Evolutionary conservation across 2,797 vertebrate species (phyloP), one percentile per base, ranked within the genome.

Genomic region (Myotis pilosus): DNA sequence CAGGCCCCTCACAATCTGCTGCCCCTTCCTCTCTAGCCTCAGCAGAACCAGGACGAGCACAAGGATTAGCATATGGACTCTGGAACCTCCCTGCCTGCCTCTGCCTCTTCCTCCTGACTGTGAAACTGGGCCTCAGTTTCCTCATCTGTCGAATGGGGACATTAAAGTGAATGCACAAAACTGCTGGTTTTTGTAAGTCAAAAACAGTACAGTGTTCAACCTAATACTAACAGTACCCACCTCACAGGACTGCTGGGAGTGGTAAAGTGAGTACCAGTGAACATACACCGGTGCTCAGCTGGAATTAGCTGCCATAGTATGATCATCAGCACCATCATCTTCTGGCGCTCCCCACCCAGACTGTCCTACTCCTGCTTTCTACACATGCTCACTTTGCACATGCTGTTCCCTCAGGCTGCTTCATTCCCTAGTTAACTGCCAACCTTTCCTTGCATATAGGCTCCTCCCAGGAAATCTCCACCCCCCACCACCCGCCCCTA

Each of bases 111-210:
- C 60, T 33, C 20, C 19, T 20, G 72, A 33, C 82, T 79, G 60
- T 60, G 33, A 93, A 55, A 81, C 33, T 12, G 38, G 36, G 57
- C 57, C 81, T 69, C 33, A 8, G 44, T 38, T 79, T 93, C 57
- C 68, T 89, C 83, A 33, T 51, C 81, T 44, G 78, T 44, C 74
- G 13, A 74, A 74, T 22, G 44, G 68, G 76, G 55, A 88, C 19
- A 30, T 53, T 5, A 53, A 7, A 13, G 17, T n/a, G 78, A 78
- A 88, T 10, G 44, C 64, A 88, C 2, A 16, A 91, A 92, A 76
- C 36, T 68, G 60, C 80, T 82, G 64, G 5, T 74, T 83, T 62
- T n/a, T 72, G 0, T 10, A 68, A 79, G 41, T 78, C 33, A 62
- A 68, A 91, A 36, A 28, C 11, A 1, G n/a, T n/a, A 75, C 33